A percentile compares a stretch with the other conserved stretches of the same genome.
Conservation (phyloP, 1,140 invertebrate genomes). For the Pristionchus pacificus region DNA sequence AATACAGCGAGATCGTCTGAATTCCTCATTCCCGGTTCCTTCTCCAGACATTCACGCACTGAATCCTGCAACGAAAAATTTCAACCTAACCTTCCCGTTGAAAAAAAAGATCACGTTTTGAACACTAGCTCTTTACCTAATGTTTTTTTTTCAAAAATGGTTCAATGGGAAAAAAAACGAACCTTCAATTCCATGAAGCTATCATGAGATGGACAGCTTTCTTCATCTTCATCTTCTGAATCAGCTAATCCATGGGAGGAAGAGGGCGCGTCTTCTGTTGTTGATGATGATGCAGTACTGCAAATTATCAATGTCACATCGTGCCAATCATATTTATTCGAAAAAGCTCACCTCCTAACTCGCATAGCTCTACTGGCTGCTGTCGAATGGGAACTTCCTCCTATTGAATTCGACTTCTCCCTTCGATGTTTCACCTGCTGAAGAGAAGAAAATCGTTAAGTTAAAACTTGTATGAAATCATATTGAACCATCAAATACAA, state of each 20-base stretch:
- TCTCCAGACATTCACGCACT: conserved; percentile 91
- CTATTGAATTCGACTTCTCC: conserved; percentile 31
- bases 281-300: conserved; percentile 49
- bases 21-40: conserved; percentile 84
- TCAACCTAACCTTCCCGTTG: conserved; percentile 72
- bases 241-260: conserved; percentile 70
- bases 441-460: neutral
- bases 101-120: too few relatives aligned
- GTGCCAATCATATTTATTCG: too few relatives aligned
- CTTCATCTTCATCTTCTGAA: conserved; percentile 75
- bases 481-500: neutral
- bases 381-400: conserved; percentile 11
- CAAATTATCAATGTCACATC: neutral
- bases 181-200: conserved; percentile 74
- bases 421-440: conserved; percentile 25
- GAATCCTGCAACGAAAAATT: conserved; percentile 59
- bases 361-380: conserved; percentile 59
- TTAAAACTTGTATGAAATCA: neutral
- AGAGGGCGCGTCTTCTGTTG: conserved; percentile 49
- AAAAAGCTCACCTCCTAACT: conserved; percentile 37
- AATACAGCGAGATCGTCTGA: conserved; percentile 92
- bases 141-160: neutral
- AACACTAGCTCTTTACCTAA: too few relatives aligned
- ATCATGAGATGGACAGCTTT: conserved; percentile 75
- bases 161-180: too few relatives aligned